Conservation (phyloP, 2,797 vertebrate species). For the Sebastes cheni region DNA sequence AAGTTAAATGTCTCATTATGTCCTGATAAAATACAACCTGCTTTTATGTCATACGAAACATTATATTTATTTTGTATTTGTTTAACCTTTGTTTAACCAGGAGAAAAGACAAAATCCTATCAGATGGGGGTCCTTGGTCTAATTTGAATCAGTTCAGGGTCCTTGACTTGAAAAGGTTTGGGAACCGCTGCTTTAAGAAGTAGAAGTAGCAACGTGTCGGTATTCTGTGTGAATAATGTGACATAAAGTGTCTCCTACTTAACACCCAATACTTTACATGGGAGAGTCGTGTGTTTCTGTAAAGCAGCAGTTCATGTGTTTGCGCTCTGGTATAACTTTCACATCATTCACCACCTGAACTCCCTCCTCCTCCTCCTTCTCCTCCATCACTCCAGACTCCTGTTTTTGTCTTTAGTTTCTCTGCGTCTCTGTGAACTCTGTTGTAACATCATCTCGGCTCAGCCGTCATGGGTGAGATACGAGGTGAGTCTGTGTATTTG, state of each 20-base stretch:
- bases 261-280: not conserved
- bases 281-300: not conserved
- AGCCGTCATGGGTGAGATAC: conserved; percentile 11
- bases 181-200: too few species aligned
- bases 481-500: conserved; percentile 6
- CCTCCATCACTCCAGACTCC: conserved; percentile 3
- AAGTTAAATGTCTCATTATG: too few species aligned
- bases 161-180: too few species aligned
- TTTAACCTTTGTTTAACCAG: too few species aligned
- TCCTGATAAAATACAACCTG: too few species aligned
- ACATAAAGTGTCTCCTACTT: not conserved
- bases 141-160: too few species aligned
- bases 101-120: too few species aligned
- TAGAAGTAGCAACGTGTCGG: too few species aligned
- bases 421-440: not conserved
- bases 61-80: too few species aligned
- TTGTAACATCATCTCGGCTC: conserved; percentile 41
- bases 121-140: too few species aligned
- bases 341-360: conserved; percentile 27
- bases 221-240: too few species aligned
- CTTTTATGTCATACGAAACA: too few species aligned
- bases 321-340: not conserved
- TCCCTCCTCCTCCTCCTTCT: not conserved
- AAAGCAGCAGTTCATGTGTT: not conserved
- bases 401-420: conserved; percentile 48